Evolutionary conservation across 2,113 vertebrate species (phyloP).

Genomic region (Oryzias curvinotus): DNA sequence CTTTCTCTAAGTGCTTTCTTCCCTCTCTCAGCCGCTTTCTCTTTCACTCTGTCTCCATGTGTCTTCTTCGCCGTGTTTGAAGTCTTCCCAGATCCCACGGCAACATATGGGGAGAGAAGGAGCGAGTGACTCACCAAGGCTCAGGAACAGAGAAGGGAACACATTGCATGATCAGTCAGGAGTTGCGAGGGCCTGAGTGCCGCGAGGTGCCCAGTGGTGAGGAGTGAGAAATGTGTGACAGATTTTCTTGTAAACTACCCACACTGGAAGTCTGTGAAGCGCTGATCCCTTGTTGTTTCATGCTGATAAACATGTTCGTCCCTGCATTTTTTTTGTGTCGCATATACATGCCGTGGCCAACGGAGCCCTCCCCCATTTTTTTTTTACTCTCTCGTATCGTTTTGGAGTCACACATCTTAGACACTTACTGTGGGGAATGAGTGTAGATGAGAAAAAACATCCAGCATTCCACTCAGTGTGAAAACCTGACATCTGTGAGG

Average conservation of each 20-base stretch:
- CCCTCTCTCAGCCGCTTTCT: slow-evolving; percentile 13
- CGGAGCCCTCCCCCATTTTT: slow-evolving; percentile 10
- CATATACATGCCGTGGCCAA: slow-evolving; percentile 19
- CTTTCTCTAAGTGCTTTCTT: slow-evolving; percentile 11
- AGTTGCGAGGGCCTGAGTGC: slow-evolving; percentile 61
- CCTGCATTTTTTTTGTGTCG: slow-evolving; percentile 16
- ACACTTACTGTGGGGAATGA: slow-evolving; percentile 61
- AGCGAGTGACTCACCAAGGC: slow-evolving; percentile 46
- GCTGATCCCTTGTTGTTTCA: slow-evolving; percentile 45
- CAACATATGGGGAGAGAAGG: slow-evolving; percentile 59
- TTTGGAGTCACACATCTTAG: slow-evolving; percentile 70
- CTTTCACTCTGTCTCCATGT: slow-evolving; percentile 21
- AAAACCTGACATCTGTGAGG: slow-evolving; percentile 53
- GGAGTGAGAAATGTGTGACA: slow-evolving; percentile 62
- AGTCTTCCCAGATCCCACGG: slow-evolving; percentile 57
- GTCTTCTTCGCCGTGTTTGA: slow-evolving; percentile 37
- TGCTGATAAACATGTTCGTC: slow-evolving; percentile 67
- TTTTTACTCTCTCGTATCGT: slow-evolving; percentile 18
- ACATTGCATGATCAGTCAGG: slow-evolving; percentile 65
- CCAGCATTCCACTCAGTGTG: slow-evolving; percentile 57
- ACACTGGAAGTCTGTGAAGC: slow-evolving; percentile 50
- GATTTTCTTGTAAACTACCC: slow-evolving; percentile 63
- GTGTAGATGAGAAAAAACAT: slow-evolving; percentile 61
- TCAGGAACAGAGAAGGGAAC: slow-evolving; percentile 38
- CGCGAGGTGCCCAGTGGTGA: slow-evolving; percentile 51